Evolutionary conservation across 2,888 invertebrate genomes (phyloP), one percentile per base, ranked within the genome.

Genomic region (Melipona bicolor): DNA sequence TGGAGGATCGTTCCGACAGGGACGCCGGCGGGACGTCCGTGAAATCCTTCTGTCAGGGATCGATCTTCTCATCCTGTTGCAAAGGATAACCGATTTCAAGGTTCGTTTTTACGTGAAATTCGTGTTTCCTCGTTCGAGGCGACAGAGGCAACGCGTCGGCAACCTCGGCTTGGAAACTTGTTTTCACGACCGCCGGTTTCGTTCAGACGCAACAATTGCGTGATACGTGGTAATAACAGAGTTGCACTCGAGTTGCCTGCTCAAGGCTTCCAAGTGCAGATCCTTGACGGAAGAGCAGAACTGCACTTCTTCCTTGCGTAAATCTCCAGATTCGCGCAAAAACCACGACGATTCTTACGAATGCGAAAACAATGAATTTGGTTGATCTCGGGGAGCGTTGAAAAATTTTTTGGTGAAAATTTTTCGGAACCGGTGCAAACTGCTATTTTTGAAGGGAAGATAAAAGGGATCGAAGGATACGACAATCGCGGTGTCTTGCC

Each of bases 71-170:
- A 81, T 83, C 85, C 83, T 86, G 81, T 52, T 24, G 49, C 76
- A 24, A 62, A 62, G 64, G 71, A 77, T 90, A 88, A 90, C 84
- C 85, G 90, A 91, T 91, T 91, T 90, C 87, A 89, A 74, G 91
- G 81, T 88, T 90, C 84, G 80, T 91, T 89, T 71, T 32, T 65
- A 83, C 79, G 77, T 70, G 64, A 77, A 80, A 76, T 69, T 72
- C 67, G 24, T 77, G 67, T 75, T 32, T 85, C 67, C 77, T 84
- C 27, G 32, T 4, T 36, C 11, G 19, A 27, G 50, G 70, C 75
- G 77, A 69, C 54, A 24, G n/a, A 74, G 87, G 9, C 80, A 83
- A 88, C 79, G 9, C 17, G 61, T n/a, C 56, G 11, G 27, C 19
- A 61, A 21, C 21, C 11, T 19, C 24, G 0, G 27, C n/a, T 43